phyloP scores from a whole-genome alignment of 2,797 vertebrate genomes.

The Enteromius fasciolatus region DNA sequence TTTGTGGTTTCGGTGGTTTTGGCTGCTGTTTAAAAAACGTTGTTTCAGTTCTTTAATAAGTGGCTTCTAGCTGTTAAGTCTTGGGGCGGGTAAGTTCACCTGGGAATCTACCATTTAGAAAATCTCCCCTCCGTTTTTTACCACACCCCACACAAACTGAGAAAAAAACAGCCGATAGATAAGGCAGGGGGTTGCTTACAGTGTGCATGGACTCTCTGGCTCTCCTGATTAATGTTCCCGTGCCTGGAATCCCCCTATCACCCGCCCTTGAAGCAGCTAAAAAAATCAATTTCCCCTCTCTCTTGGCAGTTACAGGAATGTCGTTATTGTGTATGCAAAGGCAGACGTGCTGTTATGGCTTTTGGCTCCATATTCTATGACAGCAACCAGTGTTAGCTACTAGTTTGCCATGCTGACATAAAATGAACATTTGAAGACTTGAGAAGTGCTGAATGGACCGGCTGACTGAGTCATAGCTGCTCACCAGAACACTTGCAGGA shows the following conservation, averaged over 20 bases:
- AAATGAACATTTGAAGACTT: constrained; percentile 7
- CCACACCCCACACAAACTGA: constrained; percentile 18
- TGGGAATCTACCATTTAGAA: constrained; percentile 69
- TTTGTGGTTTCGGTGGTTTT: constrained; percentile 53
- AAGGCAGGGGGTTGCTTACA: constrained; percentile 12
- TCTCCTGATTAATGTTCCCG: constrained; percentile 70
- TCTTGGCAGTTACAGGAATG: constrained; percentile 55
- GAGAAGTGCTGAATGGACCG: constrained; percentile 24
- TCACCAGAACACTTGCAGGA: constrained; percentile 28
- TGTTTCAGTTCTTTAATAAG: constrained; percentile 59
- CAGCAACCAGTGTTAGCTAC: constrained; percentile 25
- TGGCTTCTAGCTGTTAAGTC: constrained; percentile 40
- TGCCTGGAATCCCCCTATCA: constrained; percentile 77
- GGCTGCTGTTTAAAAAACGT: constrained; percentile 15
- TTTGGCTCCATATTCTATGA: constrained; percentile 30
- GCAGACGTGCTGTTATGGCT: constrained; percentile 50
- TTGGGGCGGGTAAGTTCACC: constrained; percentile 50
- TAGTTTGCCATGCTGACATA: neutral
- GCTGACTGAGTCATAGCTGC: constrained; percentile 16
- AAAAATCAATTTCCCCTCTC: constrained; percentile 60
- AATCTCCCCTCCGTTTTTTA: constrained; percentile 31
- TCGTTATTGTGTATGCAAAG: constrained; percentile 62
- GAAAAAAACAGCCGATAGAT: constrained; percentile 23
- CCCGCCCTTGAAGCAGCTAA: constrained; percentile 55
- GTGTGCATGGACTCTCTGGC: constrained; percentile 62